Evolutionary conservation across 2,888 invertebrate species (phyloP), one percentile per base, ranked within the genome.

Genomic region (Glaucopsyche alexis): DNA sequence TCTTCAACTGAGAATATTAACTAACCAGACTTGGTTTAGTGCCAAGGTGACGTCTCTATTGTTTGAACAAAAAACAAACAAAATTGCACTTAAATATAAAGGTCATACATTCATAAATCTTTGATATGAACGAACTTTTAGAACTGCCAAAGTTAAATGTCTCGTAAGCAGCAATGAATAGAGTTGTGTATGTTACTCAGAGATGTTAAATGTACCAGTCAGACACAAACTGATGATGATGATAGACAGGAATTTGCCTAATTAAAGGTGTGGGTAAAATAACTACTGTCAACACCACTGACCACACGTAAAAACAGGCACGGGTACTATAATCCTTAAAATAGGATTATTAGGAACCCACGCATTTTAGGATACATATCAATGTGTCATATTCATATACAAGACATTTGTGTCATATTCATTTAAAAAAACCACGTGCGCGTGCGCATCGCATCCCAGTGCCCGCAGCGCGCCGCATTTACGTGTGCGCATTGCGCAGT

Each of bases 11-110:
- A 74, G 74, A 73, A 52, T 73, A 64, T 75, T 67, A 75, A 74
- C 74, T 74, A 52, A 69, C 71, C 74, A 74, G 75, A 73, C 76
- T 81, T 80, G 80, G 79, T 76, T 45, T 42, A 45, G 75, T 74
- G 80, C 80, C 80, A 80, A 79, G 75, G 76, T 76, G 77, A 77
- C 77, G 75, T 72, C 76, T 75, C 73, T 66, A 73, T 76, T 73
- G 75, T 77, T 72, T 78, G 75, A 42, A 74, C 73, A 72, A 69
- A 50, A 50, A 71, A 60, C 77, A 73, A 72, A 75, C 72, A 29
- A 78, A 75, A 75, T 70, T 76, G 74, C 72, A 78, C 77, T 76
- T 75, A 79, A 76, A 71, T 52, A 7, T 29, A 45, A 19, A 16
- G 9, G 11, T n/a, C 9, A 49, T 71, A 75, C 52, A 74, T 70